These are phyloP conservation scores for Crenichthys baileyi DNA, from an alignment of 2,797 vertebrate genomes.

Conservation along the genomic window DNA sequence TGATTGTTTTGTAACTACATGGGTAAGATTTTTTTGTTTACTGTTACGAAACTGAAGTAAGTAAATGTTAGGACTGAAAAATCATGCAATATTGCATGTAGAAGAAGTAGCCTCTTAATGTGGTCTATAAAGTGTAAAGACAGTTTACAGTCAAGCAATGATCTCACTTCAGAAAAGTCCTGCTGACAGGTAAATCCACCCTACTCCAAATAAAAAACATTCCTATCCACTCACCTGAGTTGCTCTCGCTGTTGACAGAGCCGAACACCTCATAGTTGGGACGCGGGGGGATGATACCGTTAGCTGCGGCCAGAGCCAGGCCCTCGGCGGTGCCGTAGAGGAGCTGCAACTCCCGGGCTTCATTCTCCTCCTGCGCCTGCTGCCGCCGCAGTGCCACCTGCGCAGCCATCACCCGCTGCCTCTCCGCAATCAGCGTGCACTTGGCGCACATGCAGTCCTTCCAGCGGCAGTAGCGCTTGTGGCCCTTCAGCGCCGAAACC, in stretches of 20 bases:
- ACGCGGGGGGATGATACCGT: constrained; percentile 94
- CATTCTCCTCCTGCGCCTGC: constrained; percentile 97
- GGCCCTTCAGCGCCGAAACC: constrained; percentile 95
- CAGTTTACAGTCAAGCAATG: neutral
- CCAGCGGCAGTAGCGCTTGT: constrained; percentile 99
- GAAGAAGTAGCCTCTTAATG: neutral
- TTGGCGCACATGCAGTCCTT: constrained; percentile 99
- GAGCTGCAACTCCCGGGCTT: constrained; percentile 94
- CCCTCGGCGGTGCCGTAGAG: constrained; percentile 97
- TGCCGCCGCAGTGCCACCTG: constrained; percentile 95
- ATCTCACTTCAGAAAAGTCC: neutral
- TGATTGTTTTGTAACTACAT: neutral
- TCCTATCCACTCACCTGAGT: constrained; percentile 76
- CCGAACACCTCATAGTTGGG: constrained; percentile 94
- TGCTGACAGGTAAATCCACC: neutral
- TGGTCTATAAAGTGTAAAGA: neutral
- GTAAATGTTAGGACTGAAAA: neutral
- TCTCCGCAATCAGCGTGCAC: constrained; percentile 95
- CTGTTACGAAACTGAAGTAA: neutral
- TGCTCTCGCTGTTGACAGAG: constrained; percentile 84
- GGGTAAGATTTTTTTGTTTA: neutral
- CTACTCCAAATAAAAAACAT: neutral
- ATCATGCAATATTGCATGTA: neutral
- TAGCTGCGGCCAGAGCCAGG: constrained; percentile 94
- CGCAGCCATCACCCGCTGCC: constrained; percentile 97